Percentiles rank a stretch among this genome's conserved stretches.
Evolutionary conservation across 2,888 invertebrate species (phyloP).

Genomic region (Pogonocherus hispidulus): DNA sequence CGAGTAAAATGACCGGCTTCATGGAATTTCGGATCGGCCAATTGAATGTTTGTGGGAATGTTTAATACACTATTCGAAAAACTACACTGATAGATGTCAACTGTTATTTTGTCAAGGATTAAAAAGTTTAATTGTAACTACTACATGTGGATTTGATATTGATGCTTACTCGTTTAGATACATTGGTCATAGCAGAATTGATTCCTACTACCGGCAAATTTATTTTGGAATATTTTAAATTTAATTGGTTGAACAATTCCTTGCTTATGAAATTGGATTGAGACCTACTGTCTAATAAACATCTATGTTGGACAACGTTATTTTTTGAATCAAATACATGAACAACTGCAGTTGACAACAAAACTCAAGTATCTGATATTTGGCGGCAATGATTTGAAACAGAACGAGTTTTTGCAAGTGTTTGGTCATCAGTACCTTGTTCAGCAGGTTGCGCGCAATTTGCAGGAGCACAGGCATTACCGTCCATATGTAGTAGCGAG

Average conservation of each 20-base stretch:
- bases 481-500: not conserved
- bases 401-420: not conserved
- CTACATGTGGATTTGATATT: constrained; percentile 12
- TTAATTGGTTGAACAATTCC: not conserved
- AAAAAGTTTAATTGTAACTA: constrained; percentile 19
- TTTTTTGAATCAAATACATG: not conserved
- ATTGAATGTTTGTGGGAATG: not conserved
- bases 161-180: not conserved
- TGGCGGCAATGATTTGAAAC: constrained; percentile 13
- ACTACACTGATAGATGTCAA: not conserved
- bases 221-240: not conserved
- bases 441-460: too few species aligned
- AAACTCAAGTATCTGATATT: not conserved
- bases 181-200: not conserved
- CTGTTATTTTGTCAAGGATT: constrained; percentile 22
- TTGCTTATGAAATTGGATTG: constrained; percentile 22
- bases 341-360: constrained; percentile 19
- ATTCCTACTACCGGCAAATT: constrained; percentile 21
- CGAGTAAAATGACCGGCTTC: not conserved
- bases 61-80: not conserved
- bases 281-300: constrained; percentile 19
- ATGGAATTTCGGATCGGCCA: not conserved
- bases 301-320: not conserved
- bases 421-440: too few species aligned
- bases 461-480: not conserved